phyloP scores from a whole-genome alignment of 2,113 vertebrate species.

The Glaucidium brasilianum region DNA sequence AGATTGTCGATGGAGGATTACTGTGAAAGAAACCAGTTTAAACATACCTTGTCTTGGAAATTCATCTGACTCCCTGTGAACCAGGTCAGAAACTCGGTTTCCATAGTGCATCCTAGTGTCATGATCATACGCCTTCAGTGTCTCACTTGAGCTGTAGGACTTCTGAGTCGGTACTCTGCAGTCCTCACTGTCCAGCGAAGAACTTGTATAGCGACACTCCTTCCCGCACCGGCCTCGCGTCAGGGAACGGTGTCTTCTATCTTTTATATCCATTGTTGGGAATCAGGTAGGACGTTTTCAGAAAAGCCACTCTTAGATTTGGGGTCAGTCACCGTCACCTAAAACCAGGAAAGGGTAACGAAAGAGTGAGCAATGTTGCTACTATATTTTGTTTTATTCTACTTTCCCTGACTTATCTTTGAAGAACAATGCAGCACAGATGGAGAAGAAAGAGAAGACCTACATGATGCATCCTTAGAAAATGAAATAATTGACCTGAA shows the following conservation, averaged over 20 bases:
- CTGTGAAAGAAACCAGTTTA: neutral
- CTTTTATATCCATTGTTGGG: constrained; percentile 89
- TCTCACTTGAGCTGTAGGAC: constrained; percentile 97
- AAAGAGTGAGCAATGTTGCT: neutral
- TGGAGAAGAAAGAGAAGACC: neutral
- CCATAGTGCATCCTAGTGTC: constrained; percentile 93
- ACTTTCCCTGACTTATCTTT: neutral
- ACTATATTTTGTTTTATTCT: neutral
- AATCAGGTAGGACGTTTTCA: neutral
- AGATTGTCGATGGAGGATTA: accelerated
- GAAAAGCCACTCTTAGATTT: neutral
- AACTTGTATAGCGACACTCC: constrained; percentile 90
- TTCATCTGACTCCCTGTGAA: constrained; percentile 94
- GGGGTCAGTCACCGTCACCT: constrained; percentile 55
- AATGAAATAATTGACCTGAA: constrained; percentile 8
- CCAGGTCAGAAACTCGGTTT: constrained; percentile 89
- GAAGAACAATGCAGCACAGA: neutral
- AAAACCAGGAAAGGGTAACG: neutral
- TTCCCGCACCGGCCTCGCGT: constrained; percentile 87
- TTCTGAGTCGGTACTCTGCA: constrained; percentile 96
- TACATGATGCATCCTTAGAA: neutral
- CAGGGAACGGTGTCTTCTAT: constrained; percentile 89
- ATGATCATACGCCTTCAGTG: constrained; percentile 93
- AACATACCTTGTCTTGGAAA: constrained; percentile 92
- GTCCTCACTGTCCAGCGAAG: constrained; percentile 90